Percentiles rank a stretch among this genome's conserved stretches.
phyloP scores from a whole-genome alignment of 2,888 invertebrate species.

The Aporophyla lueneburgensis region DNA sequence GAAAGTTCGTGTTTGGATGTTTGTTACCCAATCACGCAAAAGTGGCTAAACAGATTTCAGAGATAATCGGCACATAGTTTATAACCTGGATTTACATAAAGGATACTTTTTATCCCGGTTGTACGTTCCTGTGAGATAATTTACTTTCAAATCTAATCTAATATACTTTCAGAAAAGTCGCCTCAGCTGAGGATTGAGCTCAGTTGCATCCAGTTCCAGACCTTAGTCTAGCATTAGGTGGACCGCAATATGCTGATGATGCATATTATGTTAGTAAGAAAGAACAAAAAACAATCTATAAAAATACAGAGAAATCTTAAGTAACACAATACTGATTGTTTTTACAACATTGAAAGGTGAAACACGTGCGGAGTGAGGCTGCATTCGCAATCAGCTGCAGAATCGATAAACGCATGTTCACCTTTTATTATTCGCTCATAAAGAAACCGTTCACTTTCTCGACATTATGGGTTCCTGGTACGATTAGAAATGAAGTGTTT shows the following conservation, averaged over 20 bases:
- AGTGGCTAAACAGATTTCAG: too few relatives aligned
- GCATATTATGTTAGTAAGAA: neutral
- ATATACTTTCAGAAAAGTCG: neutral
- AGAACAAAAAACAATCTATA: neutral
- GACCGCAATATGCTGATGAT: too few relatives aligned
- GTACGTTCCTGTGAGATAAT: too few relatives aligned
- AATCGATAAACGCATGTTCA: constrained; percentile 46
- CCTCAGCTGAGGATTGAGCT: neutral
- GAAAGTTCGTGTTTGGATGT: too few relatives aligned
- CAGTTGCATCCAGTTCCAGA: neutral
- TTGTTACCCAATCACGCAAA: too few relatives aligned
- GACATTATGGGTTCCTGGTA: constrained; percentile 41
- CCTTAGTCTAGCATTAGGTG: neutral
- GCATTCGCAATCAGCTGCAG: constrained; percentile 31
- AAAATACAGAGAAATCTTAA: constrained; percentile 6
- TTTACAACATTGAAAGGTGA: constrained; percentile 21
- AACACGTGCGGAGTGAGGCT: constrained; percentile 53
- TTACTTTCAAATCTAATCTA: too few relatives aligned
- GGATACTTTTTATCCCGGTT: too few relatives aligned
- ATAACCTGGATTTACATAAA: too few relatives aligned
- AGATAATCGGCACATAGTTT: too few relatives aligned
- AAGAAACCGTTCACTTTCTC: constrained; percentile 24
- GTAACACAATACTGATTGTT: constrained; percentile 54
- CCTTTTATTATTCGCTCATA: constrained; percentile 34
- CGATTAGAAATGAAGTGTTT: constrained; percentile 18